These are phyloP conservation scores for Cacatua alba DNA, from an alignment of 2,113 vertebrate genomes.

Conservation along the genomic window DNA sequence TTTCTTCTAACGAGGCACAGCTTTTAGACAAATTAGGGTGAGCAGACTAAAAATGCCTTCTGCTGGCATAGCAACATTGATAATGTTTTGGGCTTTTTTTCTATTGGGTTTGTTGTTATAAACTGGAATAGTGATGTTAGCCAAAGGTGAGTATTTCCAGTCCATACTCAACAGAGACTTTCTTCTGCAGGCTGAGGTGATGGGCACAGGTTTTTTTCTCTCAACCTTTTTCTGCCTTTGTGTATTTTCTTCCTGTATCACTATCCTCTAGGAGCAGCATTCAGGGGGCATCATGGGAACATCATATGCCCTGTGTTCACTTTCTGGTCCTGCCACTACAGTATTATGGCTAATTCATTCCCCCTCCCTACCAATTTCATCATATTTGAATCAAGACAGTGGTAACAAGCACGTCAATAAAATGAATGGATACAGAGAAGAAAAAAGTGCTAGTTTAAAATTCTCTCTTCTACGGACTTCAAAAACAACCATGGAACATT, in stretches of 20 bases:
- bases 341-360: background rate
- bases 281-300: background rate
- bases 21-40: background rate
- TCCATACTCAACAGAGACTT: background rate
- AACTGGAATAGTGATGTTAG: background rate
- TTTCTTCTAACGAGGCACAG: background rate
- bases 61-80: background rate
- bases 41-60: background rate
- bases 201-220: background rate
- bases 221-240: background rate
- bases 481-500: background rate
- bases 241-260: background rate
- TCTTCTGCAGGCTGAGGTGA: background rate
- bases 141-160: background rate
- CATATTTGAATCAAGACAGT: background rate
- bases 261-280: background rate
- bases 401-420: background rate
- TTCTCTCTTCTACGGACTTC: background rate
- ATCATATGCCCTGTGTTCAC: rapidly evolving
- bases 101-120: background rate
- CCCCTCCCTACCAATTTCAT: background rate
- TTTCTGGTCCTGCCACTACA: background rate
- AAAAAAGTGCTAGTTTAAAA: background rate
- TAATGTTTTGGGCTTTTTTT: background rate
- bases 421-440: background rate